Evolutionary conservation across 1,140 invertebrate species (phyloP), one percentile per base, ranked within the genome.

Genomic region (Ostrea denselamellosa): DNA sequence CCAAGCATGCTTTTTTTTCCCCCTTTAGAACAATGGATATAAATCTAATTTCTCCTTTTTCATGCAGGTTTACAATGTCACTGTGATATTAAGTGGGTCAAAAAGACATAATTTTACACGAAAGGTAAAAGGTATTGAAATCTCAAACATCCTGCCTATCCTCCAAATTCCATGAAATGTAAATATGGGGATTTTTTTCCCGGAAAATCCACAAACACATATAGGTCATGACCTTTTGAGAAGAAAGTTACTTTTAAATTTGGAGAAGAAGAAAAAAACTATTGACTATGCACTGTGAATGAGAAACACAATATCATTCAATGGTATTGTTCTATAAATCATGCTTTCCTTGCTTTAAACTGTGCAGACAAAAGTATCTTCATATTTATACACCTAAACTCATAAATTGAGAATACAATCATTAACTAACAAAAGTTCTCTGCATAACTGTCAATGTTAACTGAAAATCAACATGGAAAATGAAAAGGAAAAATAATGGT

Each of bases 171-270:
- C 22, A 34, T 28, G 25, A 28, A 77, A 77, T 77, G 28, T 77
- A 77, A 77, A 77, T 77, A 77, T 77, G 22, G 68, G 68, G 68
- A 12, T 77, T 77, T 71, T n/a, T 19, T 62, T 62, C 28, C 68
- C 56, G 8, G 68, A 77, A 77, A 77, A 25, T 77, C 68, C 68
- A 77, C 22, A 77, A 25, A 34, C 56, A 62, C 14, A 77, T 34
- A 77, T 77, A 17, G 22, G 68, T 77, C 68, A 77, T 77, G 68
- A 77, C 68, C 68, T 14, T 25, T 34, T 28, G 17, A 28, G 68
- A 77, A 34, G 22, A 77, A 7, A 14, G 68, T 2, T 28, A 10
- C 68, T 19, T 62, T 62, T 62, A 62, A 62, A 62, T 62, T n/a
- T 44, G 34, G 34, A 44, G n/a, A 44, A 44, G 34, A 44, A 44